Evolutionary conservation across 2,113 vertebrate genomes (phyloP).

Genomic region (Poecilia latipinna): DNA sequence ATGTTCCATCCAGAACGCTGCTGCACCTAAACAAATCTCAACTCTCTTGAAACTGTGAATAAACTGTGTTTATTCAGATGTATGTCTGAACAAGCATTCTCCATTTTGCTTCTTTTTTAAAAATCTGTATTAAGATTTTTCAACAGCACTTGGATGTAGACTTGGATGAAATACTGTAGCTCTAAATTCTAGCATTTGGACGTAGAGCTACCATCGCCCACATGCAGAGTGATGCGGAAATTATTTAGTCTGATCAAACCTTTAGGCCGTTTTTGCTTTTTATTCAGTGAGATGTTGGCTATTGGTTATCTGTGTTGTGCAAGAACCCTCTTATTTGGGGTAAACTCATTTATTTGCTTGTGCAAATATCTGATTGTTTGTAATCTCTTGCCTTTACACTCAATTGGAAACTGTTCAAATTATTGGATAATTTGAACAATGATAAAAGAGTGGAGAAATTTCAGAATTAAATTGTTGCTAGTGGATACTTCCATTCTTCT

Average conservation of each 20-base stretch:
- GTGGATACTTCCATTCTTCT: not conserved
- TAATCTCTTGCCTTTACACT: not conserved
- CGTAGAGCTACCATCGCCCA: not conserved
- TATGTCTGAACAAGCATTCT: not conserved
- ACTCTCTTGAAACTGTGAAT: not conserved
- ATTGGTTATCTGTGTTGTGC: not conserved
- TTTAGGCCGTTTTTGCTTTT: no score
- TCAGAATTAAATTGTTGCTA: conserved; percentile 2
- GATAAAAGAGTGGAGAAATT: not conserved
- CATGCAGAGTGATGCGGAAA: no score
- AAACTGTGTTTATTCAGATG: not conserved
- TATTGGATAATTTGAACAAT: not conserved
- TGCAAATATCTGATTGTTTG: not conserved
- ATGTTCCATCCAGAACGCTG: conserved; percentile 14
- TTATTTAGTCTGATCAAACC: no score
- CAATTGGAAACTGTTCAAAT: conserved; percentile 8
- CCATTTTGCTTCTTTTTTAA: no score
- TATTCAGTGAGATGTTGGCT: not conserved
- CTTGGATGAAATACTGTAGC: no score
- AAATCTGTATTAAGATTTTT: no score
- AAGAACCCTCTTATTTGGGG: not conserved
- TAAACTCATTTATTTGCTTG: conserved; percentile 6
- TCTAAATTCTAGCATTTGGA: no score
- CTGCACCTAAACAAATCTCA: conserved; percentile 8
- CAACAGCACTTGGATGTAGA: no score